Conservation (phyloP, 1,140 invertebrate genomes). For the Hyposmocoma kahamanoa region DNA sequence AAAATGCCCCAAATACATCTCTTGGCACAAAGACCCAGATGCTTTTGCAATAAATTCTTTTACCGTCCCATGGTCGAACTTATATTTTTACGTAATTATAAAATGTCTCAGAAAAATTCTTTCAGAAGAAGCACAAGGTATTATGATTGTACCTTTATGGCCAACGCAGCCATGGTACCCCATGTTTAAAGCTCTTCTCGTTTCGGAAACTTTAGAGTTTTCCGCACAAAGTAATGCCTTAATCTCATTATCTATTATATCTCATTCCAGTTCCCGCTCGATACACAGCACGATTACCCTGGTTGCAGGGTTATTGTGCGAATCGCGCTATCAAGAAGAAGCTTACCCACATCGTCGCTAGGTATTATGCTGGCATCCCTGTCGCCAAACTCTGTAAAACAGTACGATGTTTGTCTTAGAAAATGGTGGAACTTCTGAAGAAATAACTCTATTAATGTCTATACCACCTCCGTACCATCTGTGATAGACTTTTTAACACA, state of each 20-base stretch:
- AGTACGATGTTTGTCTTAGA: not conserved
- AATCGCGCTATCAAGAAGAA: not conserved
- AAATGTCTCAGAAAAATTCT: too few relatives aligned
- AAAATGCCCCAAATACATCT: too few relatives aligned
- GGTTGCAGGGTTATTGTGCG: not conserved
- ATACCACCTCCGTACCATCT: not conserved
- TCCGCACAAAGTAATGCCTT: too few relatives aligned
- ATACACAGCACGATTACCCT: not conserved
- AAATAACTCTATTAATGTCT: not conserved
- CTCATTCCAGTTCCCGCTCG: not conserved
- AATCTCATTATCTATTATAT: too few relatives aligned
- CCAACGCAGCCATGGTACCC: not conserved
- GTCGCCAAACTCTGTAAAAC: not conserved
- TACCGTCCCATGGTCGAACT: too few relatives aligned
- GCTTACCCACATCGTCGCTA: not conserved
- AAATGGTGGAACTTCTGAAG: not conserved
- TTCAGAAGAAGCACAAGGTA: too few relatives aligned
- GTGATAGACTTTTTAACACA: not conserved
- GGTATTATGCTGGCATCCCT: conserved; percentile 1
- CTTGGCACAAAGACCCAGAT: too few relatives aligned
- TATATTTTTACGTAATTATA: too few relatives aligned
- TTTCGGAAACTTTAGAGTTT: too few relatives aligned
- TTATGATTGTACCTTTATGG: not conserved
- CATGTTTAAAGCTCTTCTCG: not conserved
- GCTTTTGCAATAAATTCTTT: too few relatives aligned